phyloP scores from a whole-genome alignment of 2,888 invertebrate genomes.

The Lapara coniferarum region DNA sequence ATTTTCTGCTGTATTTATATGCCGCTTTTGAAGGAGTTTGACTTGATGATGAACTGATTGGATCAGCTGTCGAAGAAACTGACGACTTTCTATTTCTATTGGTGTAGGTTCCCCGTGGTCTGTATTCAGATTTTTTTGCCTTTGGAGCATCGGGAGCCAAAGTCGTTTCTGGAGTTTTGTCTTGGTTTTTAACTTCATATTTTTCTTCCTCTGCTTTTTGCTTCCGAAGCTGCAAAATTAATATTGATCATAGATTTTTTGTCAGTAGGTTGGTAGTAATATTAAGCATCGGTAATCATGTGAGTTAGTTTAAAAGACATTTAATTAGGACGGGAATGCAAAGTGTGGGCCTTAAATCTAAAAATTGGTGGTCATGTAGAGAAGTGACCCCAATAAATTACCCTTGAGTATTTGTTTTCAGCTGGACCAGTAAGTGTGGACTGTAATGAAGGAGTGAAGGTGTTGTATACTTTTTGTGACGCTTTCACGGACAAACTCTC shows the following conservation, averaged over 20 bases:
- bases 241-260: not conserved
- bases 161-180: slow-evolving; percentile 42
- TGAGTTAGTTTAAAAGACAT: not conserved
- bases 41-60: slow-evolving; percentile 38
- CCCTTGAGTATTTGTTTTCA: slow-evolving; percentile 73
- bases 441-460: slow-evolving; percentile 69
- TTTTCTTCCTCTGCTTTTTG: slow-evolving; percentile 52
- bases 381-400: slow-evolving; percentile 49
- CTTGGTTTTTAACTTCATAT: slow-evolving; percentile 45
- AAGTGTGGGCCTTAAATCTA: slow-evolving; percentile 10
- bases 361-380: slow-evolving; percentile 2
- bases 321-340: slow-evolving; percentile 1
- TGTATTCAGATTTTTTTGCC: slow-evolving; percentile 54
- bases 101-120: slow-evolving; percentile 59
- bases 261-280: not conserved
- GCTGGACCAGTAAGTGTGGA: slow-evolving; percentile 64
- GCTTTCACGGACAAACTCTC: slow-evolving; percentile 81
- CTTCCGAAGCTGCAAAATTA: slow-evolving; percentile 67
- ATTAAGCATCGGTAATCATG: not conserved
- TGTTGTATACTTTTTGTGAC: slow-evolving; percentile 78
- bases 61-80: slow-evolving; percentile 50
- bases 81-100: slow-evolving; percentile 61
- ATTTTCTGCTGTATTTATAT: slow-evolving; percentile 70
- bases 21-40: slow-evolving; percentile 52
- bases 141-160: slow-evolving; percentile 46